Evolutionary conservation across 2,888 invertebrate genomes (phyloP).

Genomic region (Sipha maydis): DNA sequence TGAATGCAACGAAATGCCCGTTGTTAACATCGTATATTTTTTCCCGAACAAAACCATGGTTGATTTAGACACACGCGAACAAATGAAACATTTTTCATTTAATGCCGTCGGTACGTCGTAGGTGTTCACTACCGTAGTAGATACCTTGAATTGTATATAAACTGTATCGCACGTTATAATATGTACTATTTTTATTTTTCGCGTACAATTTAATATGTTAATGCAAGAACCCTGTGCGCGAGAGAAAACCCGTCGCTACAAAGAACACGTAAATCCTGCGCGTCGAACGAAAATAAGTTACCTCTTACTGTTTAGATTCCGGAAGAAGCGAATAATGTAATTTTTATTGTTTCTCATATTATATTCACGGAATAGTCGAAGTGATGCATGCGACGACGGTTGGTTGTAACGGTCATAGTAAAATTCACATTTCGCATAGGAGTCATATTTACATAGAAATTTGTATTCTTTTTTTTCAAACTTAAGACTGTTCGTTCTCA

Average conservation of each 20-base stretch:
- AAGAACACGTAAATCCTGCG: neutral
- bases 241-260: neutral
- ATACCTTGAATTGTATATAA: neutral
- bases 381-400: neutral
- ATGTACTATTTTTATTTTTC: neutral
- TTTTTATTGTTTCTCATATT: neutral
- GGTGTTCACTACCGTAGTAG: neutral
- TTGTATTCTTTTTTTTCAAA: neutral
- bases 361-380: neutral
- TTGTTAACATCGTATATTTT: neutral
- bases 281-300: neutral
- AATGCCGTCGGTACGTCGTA: neutral
- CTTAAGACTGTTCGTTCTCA: neutral
- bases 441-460: neutral
- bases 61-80: conserved; percentile 1
- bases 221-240: neutral
- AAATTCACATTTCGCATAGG: neutral
- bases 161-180: neutral
- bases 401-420: neutral
- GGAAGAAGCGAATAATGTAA: neutral
- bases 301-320: neutral
- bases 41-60: conserved; percentile 21
- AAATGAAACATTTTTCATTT: conserved; percentile 43
- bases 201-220: conserved; percentile 4
- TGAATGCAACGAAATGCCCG: neutral